A percentile compares a stretch with the other conserved stretches of the same genome.
Conservation (phyloP, 2,797 vertebrate genomes). For the Notoglanidium macrostoma region DNA sequence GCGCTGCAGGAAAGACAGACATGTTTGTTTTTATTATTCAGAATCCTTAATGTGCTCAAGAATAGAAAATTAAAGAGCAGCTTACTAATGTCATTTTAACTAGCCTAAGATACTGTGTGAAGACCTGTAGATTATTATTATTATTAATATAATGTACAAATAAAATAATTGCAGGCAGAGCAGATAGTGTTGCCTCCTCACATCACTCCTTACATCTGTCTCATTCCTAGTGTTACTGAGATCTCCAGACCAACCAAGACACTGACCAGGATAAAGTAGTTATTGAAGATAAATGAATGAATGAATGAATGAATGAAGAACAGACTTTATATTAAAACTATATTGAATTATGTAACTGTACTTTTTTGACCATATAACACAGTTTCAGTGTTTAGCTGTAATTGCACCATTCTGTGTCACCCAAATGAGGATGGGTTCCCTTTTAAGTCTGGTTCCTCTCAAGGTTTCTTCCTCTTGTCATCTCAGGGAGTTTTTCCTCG, state of each 20-base stretch:
- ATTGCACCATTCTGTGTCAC: too few species aligned
- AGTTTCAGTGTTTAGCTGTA: too few species aligned
- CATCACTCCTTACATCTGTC: not conserved
- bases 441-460: too few species aligned
- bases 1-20: not conserved
- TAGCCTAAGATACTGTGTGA: not conserved
- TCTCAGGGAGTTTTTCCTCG: too few species aligned
- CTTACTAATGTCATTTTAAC: not conserved
- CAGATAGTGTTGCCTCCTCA: not conserved
- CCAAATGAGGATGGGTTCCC: too few species aligned
- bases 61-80: not conserved
- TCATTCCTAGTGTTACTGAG: not conserved
- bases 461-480: too few species aligned
- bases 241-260: not conserved
- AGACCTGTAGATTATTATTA: not conserved
- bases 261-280: not conserved
- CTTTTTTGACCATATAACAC: too few species aligned
- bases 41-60: not conserved
- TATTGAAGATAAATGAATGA: not conserved
- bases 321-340: too few species aligned
- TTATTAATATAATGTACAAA: not conserved
- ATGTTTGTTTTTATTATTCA: not conserved
- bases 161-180: not conserved
- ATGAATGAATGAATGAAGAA: not conserved
- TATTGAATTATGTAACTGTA: too few species aligned